A percentile compares a stretch with the other conserved stretches of the same genome.
Conservation (phyloP, 2,888 invertebrate species). For the Pseudoips prasinana region DNA sequence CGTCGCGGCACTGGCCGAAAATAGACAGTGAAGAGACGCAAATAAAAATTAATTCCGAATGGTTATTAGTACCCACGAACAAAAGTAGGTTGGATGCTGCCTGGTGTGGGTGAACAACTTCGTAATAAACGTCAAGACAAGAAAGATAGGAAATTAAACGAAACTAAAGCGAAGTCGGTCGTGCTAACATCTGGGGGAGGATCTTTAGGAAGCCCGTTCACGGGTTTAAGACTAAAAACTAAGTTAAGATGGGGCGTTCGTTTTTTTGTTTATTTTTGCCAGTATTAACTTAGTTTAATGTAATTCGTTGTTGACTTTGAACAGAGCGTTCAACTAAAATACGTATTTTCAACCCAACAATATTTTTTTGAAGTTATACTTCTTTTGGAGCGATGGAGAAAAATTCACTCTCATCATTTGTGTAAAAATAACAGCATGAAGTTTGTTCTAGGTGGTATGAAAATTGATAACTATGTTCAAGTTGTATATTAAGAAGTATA, state of each 20-base stretch:
- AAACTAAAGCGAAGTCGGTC: conserved; percentile 73
- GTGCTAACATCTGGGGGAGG: conserved; percentile 62
- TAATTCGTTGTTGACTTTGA: too few species aligned
- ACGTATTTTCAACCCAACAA: too few species aligned
- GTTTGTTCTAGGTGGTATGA: too few species aligned
- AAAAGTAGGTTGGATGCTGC: conserved; percentile 53
- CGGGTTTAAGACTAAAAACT: conserved; percentile 48
- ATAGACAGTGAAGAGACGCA: conserved; percentile 60
- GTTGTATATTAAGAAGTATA: too few species aligned
- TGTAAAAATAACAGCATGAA: too few species aligned
- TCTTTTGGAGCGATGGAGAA: too few species aligned
- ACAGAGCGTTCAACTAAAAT: too few species aligned
- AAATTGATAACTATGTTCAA: too few species aligned
- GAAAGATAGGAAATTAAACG: conserved; percentile 77
- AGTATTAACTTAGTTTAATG: too few species aligned
- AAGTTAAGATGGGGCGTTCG: conserved; percentile 62
- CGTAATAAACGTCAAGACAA: conserved; percentile 74
- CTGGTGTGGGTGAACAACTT: conserved; percentile 55
- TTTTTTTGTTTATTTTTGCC: conserved; percentile 39
- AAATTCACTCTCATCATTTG: too few species aligned
- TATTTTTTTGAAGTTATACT: too few species aligned
- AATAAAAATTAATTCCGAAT: conserved; percentile 71
- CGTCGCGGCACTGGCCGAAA: conserved; percentile 57
- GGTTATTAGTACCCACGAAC: conserved; percentile 70
- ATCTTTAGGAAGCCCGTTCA: conserved; percentile 39